A percentile compares a stretch with the other conserved stretches of the same genome.
Conservation (phyloP, 1,140 invertebrate species). For the Procambarus clarkii region DNA sequence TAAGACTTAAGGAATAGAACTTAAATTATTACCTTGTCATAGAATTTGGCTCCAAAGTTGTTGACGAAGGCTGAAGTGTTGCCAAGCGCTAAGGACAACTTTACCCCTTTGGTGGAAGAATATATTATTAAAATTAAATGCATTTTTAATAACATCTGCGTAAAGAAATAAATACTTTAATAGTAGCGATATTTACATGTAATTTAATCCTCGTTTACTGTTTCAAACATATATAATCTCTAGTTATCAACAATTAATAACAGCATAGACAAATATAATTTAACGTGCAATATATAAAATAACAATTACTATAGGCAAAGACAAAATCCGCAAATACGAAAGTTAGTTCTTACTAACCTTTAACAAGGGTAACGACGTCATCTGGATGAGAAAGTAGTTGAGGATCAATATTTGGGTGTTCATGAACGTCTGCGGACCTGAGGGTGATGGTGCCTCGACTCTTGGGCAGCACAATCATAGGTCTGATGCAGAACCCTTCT, state of each 20-base stretch:
- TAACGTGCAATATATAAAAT: too few relatives aligned
- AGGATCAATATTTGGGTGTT: conserved; percentile 79
- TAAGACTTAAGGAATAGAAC: too few relatives aligned
- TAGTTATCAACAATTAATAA: too few relatives aligned
- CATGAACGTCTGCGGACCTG: conserved; percentile 76
- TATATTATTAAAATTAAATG: too few relatives aligned
- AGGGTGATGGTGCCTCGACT: conserved; percentile 75
- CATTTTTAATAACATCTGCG: background rate
- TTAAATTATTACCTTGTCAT: conserved; percentile 5
- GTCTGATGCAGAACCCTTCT: conserved; percentile 74
- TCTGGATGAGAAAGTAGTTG: conserved; percentile 76
- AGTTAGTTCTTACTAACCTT: conserved; percentile 54
- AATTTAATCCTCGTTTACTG: too few relatives aligned
- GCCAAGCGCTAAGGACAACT: background rate
- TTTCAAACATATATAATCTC: too few relatives aligned
- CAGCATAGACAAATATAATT: too few relatives aligned
- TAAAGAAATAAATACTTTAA: too few relatives aligned
- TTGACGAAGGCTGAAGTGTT: conserved; percentile 26
- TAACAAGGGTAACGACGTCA: conserved; percentile 73
- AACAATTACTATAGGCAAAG: background rate
- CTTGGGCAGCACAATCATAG: conserved; percentile 73
- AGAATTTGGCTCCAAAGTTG: conserved; percentile 2
- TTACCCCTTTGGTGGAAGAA: background rate
- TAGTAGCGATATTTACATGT: too few relatives aligned
- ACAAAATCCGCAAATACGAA: background rate